Conservation (phyloP, 2,888 invertebrate genomes). For the Xylota sylvarum region DNA sequence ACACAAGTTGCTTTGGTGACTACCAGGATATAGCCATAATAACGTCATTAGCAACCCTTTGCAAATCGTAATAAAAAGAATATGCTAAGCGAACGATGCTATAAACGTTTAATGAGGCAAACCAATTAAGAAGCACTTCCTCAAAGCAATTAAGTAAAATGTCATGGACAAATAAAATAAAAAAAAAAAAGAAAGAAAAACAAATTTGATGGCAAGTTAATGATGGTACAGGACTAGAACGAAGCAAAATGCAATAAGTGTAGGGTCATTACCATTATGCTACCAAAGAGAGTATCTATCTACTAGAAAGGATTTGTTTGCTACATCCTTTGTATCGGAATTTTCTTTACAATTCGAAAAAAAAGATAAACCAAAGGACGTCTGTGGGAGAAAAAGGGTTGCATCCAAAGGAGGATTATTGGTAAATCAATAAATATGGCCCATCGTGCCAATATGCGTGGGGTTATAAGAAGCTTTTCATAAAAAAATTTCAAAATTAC, state of each 20-base stretch:
- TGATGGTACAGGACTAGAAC: neutral
- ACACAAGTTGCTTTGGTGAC: neutral
- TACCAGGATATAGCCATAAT: slow-evolving; percentile 5
- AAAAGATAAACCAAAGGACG: no score
- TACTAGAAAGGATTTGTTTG: neutral
- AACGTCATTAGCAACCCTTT: slow-evolving; percentile 39
- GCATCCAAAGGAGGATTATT: no score
- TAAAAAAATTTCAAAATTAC: no score
- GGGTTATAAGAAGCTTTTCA: no score
- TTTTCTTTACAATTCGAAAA: neutral
- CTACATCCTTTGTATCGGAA: neutral
- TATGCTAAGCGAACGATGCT: slow-evolving; percentile 1
- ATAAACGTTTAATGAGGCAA: slow-evolving; percentile 52
- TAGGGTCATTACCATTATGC: neutral
- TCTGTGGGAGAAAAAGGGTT: no score
- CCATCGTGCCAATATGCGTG: no score
- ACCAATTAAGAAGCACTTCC: slow-evolving; percentile 20
- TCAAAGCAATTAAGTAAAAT: slow-evolving; percentile 34
- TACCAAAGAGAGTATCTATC: neutral
- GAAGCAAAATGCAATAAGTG: slow-evolving; percentile 4
- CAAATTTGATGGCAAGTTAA: neutral
- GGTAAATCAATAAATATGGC: no score
- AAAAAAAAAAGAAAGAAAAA: neutral
- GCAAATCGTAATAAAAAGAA: slow-evolving; percentile 25
- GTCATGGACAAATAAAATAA: neutral